Base-by-base conservation (phyloP, 2,888 invertebrate genomes). In the Pelosia muscerda region DNA sequence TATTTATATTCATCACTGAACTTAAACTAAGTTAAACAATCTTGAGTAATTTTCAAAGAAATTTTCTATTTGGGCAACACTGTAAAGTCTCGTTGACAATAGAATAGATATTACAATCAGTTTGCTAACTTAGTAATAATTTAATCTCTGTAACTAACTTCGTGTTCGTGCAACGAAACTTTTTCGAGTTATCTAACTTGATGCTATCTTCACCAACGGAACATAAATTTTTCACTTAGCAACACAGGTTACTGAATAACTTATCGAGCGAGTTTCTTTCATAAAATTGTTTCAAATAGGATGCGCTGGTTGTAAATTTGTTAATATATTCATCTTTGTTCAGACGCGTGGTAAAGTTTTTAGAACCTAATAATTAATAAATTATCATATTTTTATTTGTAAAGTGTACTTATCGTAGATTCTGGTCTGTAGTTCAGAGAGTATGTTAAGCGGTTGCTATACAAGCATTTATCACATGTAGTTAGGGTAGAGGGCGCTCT, bases 91-190 rank as follows among this genome's bases (percentile, higher is more conserved):
- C 19, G 56, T 68, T 66, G 68, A 64, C 69, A 75, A 71, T 73
- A 68, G 73, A 75, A 71, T 73, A 68, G 73, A 75, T 70, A 75
- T 66, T 68, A 73, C 67, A 77, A 73, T 71, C 67, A 73, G 68
- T 79, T 77, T 49, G 22, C 25, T 54, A 72, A 78, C 59, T 74
- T 72, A 31, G 54, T 62, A 61, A 71, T 77, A 76, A 79, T 74
- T 74, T 59, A 75, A 76, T 81, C 69, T 77, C 26, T 59, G 42
- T 34, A 67, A 66, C 61, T 58, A 66, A 71, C 71, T 77, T 77
- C 42, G 59, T 69, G 42, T 63, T 71, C 72, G 61, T 65, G 74
- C 53, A 71, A 73, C 61, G 68, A 75, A 70, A 77, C 77, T 74
- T 63, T 72, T 73, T 38, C 9, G 60, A 75, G 75, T 76, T 79